phyloP scores from a whole-genome alignment of 1,140 invertebrate genomes.

The Helicoverpa zea region DNA sequence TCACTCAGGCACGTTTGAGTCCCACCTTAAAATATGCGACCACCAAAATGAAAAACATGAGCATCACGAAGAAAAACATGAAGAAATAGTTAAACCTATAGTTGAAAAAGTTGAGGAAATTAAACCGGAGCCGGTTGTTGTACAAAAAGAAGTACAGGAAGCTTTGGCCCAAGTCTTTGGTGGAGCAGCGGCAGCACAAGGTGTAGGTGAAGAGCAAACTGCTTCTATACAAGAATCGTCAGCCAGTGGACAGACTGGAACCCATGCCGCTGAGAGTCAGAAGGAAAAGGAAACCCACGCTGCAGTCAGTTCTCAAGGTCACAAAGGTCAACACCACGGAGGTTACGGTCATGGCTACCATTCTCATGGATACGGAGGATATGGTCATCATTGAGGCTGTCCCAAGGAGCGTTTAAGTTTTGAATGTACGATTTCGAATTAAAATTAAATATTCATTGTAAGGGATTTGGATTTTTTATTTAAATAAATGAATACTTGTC shows the following conservation, averaged over 20 bases:
- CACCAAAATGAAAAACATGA: not conserved
- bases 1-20: too few relatives aligned
- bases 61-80: not conserved
- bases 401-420: not conserved
- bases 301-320: not conserved
- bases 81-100: not conserved
- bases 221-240: not conserved
- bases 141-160: not conserved
- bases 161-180: constrained; percentile 8
- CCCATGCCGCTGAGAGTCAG: too few relatives aligned
- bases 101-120: too few relatives aligned
- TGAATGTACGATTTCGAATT: not conserved
- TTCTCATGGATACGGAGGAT: constrained; percentile 27
- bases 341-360: not conserved
- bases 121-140: not conserved
- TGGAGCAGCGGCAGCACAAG: not conserved
- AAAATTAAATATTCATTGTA: constrained; percentile 29
- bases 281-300: constrained; percentile 7
- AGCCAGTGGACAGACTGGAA: not conserved
- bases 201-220: not conserved
- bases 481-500: too few relatives aligned
- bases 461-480: not conserved
- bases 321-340: not conserved
- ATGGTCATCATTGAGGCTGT: constrained; percentile 24
- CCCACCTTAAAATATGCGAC: too few relatives aligned